phyloP scores from a whole-genome alignment of 2,113 vertebrate species.

The Acanthisitta chloris region DNA sequence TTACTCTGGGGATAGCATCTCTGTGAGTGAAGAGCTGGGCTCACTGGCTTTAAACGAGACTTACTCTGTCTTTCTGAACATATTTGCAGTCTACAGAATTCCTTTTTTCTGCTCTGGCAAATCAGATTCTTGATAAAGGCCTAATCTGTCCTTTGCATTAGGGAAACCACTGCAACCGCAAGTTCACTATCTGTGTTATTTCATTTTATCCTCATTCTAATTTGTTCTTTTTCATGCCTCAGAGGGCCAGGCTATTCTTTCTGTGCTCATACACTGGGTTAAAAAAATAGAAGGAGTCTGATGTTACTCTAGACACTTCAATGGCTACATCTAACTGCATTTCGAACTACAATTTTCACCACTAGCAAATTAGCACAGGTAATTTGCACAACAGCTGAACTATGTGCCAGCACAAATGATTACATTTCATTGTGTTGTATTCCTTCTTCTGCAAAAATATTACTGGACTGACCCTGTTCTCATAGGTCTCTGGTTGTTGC shows the following conservation, averaged over 20 bases:
- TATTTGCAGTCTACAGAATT: background rate
- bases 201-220: constrained; percentile 23
- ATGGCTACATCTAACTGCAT: background rate
- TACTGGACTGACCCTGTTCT: background rate
- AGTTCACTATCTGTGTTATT: constrained; percentile 15
- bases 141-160: background rate
- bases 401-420: background rate
- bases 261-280: background rate
- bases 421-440: background rate
- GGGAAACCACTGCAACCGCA: background rate
- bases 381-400: background rate
- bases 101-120: constrained; percentile 15
- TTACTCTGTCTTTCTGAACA: background rate
- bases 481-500: background rate
- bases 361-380: background rate
- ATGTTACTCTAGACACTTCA: background rate
- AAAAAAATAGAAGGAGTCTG: background rate
- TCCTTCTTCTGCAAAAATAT: background rate
- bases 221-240: constrained; percentile 50
- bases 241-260: constrained; percentile 5
- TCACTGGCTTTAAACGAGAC: background rate
- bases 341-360: background rate
- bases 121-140: constrained; percentile 18
- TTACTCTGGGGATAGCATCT: background rate
- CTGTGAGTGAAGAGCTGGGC: background rate